These are phyloP conservation scores for Philereme transversata DNA, from an alignment of 2,888 invertebrate genomes.

Conservation along the genomic window DNA sequence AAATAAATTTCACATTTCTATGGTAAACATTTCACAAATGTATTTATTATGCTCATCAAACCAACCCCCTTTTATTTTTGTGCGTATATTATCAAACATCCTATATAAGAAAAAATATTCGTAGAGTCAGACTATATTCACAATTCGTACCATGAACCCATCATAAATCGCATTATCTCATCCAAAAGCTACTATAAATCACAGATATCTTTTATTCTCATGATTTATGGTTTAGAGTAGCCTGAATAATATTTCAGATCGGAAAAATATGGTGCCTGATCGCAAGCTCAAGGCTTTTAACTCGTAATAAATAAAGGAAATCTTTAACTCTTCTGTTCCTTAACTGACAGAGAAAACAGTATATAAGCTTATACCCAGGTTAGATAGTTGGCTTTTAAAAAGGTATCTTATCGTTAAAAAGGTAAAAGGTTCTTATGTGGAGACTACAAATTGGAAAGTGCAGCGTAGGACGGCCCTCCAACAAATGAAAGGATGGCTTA, in stretches of 20 bases:
- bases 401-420: constrained; percentile 12
- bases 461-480: no score
- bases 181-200: constrained; percentile 21
- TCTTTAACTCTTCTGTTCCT: constrained; percentile 55
- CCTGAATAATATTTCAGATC: constrained; percentile 26
- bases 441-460: no score
- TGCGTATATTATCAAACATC: no score
- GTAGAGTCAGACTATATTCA: constrained; percentile 14
- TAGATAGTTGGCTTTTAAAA: constrained; percentile 18
- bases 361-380: constrained; percentile 46
- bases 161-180: constrained; percentile 29
- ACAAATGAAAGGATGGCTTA: no score
- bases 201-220: constrained; percentile 14
- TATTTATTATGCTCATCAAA: no score
- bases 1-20: no score
- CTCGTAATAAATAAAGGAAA: constrained; percentile 75
- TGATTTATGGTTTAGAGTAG: constrained; percentile 26
- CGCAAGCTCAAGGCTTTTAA: constrained; percentile 72
- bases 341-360: constrained; percentile 60
- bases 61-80: no score
- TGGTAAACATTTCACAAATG: no score
- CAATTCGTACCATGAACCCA: constrained; percentile 15
- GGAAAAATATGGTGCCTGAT: constrained; percentile 35
- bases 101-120: no score
- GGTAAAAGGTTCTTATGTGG: no score